phyloP scores from a whole-genome alignment of 2,888 invertebrate genomes.

The Dexiosoma caninum region DNA sequence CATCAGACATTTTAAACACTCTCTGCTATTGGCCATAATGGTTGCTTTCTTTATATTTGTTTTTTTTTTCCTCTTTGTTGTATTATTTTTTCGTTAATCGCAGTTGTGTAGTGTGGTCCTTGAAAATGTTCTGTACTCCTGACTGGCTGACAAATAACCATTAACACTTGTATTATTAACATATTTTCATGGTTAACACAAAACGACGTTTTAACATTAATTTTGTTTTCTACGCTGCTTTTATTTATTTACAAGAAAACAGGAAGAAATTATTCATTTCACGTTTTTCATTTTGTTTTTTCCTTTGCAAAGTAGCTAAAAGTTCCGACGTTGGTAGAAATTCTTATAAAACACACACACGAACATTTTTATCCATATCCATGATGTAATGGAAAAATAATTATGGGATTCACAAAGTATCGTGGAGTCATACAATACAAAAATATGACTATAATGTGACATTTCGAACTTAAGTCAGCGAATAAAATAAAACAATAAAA shows the following conservation, averaged over 20 bases:
- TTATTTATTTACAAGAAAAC: neutral
- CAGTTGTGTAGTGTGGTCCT: neutral
- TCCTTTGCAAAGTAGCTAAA: too few species aligned
- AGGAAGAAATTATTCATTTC: neutral
- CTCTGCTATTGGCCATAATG: neutral
- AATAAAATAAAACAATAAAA: too few species aligned
- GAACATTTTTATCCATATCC: too few species aligned
- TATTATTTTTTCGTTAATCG: neutral
- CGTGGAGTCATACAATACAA: too few species aligned
- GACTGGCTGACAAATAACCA: constrained; percentile 48
- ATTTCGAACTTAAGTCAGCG: too few species aligned
- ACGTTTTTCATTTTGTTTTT: neutral
- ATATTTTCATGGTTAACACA: constrained; percentile 46
- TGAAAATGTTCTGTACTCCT: constrained; percentile 17
- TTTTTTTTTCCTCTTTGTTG: neutral
- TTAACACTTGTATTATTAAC: constrained; percentile 48
- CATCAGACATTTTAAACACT: neutral
- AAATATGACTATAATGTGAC: too few species aligned
- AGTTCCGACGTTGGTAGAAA: too few species aligned
- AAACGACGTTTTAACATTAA: constrained; percentile 28
- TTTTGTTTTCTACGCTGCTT: constrained; percentile 6
- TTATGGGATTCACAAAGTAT: too few species aligned
- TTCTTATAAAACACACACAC: too few species aligned
- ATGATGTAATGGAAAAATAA: too few species aligned
- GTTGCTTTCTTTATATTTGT: too few species aligned